Evolutionary conservation across 2,797 vertebrate genomes (phyloP), one percentile per base, ranked within the genome.

Genomic region (Xiphorhynchus erythropygius): DNA sequence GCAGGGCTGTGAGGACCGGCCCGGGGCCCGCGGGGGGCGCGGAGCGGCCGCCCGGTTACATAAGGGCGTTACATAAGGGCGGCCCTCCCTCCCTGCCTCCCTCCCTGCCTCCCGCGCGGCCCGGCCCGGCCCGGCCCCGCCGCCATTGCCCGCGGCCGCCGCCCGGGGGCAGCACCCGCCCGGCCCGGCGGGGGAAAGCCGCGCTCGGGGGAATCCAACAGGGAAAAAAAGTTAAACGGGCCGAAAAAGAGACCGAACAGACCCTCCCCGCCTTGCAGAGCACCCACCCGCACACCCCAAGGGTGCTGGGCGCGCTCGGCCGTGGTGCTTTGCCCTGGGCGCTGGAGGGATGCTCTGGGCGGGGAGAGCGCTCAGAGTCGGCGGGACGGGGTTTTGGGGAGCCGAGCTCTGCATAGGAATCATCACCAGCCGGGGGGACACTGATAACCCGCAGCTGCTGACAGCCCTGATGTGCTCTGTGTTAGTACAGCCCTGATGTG

Each of bases 151-250:
- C 37, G 62, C 50, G 41, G 74, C 71, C 47, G 85, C 97, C 98
- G 94, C 76, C 81, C 94, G 97, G 96, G 94, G 97, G 97, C 98
- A 98, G 97, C 97, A 97, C 78, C 50, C 27, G 67, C 95, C 59
- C 32, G 65, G 55, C 39, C 70, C 46, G 44, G 19, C 44, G 44
- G 44, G 42, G 44, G 10, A 22, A 11, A 11, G 21, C 44, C 5
- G 44, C 44, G 10, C 44, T 44, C 44, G 44, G 44, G 44, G 44
- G 19, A 44, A 18, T 11, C 18, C 44, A 11, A 6, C 6, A 44
- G 44, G 19, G 6, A 11, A 11, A 22, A 44, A 44, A 11, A 44
- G 84, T 97, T 94, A 87, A 90, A 90, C 18, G 46, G 78, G 71
- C 77, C 15, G 7, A 23, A 77, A 65, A 59, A 13, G 18, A 65